These are phyloP conservation scores for Tarsius wallacei DNA, from an alignment of 2,797 vertebrate species.

Conservation along the genomic window DNA sequence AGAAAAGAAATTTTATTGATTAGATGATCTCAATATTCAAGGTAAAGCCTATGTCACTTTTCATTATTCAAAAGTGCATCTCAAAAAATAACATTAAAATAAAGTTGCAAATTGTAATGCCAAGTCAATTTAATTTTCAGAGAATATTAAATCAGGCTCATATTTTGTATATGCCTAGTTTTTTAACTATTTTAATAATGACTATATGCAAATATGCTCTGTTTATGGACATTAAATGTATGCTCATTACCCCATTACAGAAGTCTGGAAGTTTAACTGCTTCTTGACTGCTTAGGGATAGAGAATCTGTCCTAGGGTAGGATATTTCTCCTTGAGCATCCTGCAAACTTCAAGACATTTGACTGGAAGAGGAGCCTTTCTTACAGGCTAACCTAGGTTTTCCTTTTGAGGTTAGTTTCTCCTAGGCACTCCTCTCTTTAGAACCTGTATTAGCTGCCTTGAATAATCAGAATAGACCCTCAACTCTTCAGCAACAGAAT, in stretches of 20 bases:
- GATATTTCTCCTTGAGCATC: background rate
- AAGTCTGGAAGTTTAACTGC: background rate
- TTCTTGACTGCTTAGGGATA: background rate
- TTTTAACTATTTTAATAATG: slow-evolving; percentile 10
- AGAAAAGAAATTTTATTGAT: slow-evolving; percentile 67
- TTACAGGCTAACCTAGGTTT: background rate
- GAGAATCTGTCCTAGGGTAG: background rate
- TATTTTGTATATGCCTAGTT: background rate
- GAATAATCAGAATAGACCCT: background rate
- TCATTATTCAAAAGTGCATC: slow-evolving; percentile 52
- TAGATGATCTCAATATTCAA: slow-evolving; percentile 67
- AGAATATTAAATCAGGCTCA: slow-evolving; percentile 11
- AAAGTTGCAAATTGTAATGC: slow-evolving; percentile 46
- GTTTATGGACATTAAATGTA: slow-evolving; percentile 41
- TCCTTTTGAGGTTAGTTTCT: background rate
- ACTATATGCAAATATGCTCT: background rate
- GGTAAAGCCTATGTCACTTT: slow-evolving; percentile 57
- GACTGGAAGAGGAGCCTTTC: background rate
- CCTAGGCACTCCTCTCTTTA: background rate
- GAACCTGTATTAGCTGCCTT: background rate
- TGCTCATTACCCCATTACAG: background rate
- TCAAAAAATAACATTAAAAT: slow-evolving; percentile 69
- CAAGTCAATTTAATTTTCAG: slow-evolving; percentile 65
- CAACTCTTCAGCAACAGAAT: background rate
- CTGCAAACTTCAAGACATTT: background rate